phyloP scores from a whole-genome alignment of 2,888 invertebrate genomes.

The Melanophora roralis region DNA sequence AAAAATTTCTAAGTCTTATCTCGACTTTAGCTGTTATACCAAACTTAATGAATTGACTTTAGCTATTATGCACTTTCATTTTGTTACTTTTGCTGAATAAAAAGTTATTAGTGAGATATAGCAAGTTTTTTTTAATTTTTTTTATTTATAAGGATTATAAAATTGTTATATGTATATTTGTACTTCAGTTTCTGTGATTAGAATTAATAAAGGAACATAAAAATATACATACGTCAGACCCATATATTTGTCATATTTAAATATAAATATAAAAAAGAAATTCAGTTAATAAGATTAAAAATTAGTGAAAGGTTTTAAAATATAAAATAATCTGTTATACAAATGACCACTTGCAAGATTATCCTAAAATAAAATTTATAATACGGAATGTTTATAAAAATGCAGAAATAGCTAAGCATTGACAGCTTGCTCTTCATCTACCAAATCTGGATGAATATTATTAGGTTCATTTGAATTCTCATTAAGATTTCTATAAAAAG shows the following conservation, averaged over 20 bases:
- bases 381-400: conserved; percentile 33
- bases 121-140: too few species aligned
- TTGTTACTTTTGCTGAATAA: too few species aligned
- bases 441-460: conserved; percentile 50
- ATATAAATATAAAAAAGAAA: conserved; percentile 18
- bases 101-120: too few species aligned
- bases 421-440: conserved; percentile 31
- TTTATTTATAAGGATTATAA: too few species aligned
- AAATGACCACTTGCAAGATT: conserved; percentile 34
- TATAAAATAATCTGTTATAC: conserved; percentile 33
- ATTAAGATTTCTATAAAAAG: conserved; percentile 47
- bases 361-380: conserved; percentile 26
- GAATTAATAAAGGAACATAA: conserved; percentile 31
- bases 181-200: too few species aligned
- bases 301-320: too few species aligned
- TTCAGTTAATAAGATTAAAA: too few species aligned
- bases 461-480: conserved; percentile 40
- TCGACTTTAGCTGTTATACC: too few species aligned
- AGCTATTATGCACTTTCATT: too few species aligned
- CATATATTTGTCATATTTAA: not conserved
- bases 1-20: too few species aligned
- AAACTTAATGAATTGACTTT: too few species aligned
- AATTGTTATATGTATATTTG: too few species aligned
- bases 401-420: conserved; percentile 36
- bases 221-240: conserved; percentile 27